Percentiles rank a stretch among this genome's conserved stretches.
Evolutionary conservation across 2,797 vertebrate genomes (phyloP).

Genomic region (Spinibarbus caldwelli): DNA sequence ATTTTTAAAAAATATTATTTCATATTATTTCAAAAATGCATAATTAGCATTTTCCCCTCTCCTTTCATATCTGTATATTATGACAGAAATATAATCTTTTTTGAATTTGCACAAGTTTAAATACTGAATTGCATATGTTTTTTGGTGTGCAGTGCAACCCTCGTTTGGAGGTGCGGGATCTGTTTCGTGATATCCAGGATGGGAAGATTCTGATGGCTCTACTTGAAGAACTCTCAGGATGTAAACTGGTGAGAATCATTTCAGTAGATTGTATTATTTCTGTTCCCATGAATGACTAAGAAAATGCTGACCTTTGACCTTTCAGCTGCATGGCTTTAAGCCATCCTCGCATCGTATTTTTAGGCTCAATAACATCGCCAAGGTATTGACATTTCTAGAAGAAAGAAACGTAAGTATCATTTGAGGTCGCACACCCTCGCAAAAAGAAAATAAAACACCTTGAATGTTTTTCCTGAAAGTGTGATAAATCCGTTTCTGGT

Average conservation of each 20-base stretch:
- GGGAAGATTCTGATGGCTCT: conserved; percentile 93
- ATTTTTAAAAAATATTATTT: background rate
- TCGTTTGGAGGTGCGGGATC: conserved; percentile 89
- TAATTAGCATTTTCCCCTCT: background rate
- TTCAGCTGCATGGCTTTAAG: conserved; percentile 92
- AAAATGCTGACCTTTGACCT: conserved; percentile 18
- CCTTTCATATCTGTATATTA: background rate
- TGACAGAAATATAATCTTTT: background rate
- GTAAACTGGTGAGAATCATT: conserved; percentile 83
- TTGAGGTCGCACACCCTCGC: background rate
- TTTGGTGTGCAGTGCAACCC: conserved; percentile 82
- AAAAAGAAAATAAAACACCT: background rate
- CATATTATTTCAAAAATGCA: background rate
- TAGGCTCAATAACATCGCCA: conserved; percentile 95
- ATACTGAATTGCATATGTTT: background rate
- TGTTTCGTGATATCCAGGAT: conserved; percentile 93
- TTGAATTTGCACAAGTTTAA: background rate
- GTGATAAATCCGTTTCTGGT: conserved; percentile 50
- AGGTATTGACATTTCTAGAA: conserved; percentile 92
- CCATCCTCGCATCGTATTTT: conserved; percentile 95
- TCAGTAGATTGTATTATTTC: background rate
- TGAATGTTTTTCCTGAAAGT: background rate
- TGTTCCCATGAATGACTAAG: background rate
- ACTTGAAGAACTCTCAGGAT: conserved; percentile 93
- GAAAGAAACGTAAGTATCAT: conserved; percentile 90